A percentile compares a stretch with the other conserved stretches of the same genome.
Conservation (phyloP, 2,797 vertebrate genomes). For the Ctenopoma kingsleyae region DNA sequence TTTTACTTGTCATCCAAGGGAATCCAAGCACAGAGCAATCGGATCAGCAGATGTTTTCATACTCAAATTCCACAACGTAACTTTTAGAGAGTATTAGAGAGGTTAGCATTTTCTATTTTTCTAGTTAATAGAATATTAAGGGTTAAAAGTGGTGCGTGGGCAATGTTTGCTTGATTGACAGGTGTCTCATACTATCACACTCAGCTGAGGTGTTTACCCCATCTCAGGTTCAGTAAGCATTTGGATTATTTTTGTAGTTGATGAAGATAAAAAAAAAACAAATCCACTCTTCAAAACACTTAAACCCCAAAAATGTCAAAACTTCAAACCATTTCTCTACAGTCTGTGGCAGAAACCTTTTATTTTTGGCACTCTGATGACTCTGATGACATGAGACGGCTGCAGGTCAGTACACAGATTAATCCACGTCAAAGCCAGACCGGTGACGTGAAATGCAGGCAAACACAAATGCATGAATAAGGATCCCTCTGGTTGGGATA, state of each 20-base stretch:
- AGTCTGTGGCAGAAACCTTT: background rate
- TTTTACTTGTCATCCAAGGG: constrained; percentile 36
- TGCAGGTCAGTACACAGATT: constrained; percentile 11
- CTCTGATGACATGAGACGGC: constrained; percentile 1
- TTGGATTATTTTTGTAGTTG: constrained; percentile 20
- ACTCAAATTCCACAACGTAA: constrained; percentile 12
- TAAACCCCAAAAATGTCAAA: constrained; percentile 53
- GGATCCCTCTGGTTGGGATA: background rate
- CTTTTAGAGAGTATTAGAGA: too few species aligned
- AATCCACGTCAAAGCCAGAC: background rate
- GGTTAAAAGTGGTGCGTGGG: constrained; percentile 1
- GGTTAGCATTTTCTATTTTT: too few species aligned
- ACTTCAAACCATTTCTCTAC: constrained; percentile 3
- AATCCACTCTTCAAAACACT: constrained; percentile 22
- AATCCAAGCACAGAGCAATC: constrained; percentile 9
- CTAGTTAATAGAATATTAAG: background rate
- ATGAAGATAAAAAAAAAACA: constrained; percentile 4
- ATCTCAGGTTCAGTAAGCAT: background rate
- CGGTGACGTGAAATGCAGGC: background rate
- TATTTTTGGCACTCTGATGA: constrained; percentile 19
- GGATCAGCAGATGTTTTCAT: constrained; percentile 25
- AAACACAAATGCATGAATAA: background rate
- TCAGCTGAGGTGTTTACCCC: constrained; percentile 32
- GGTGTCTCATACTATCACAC: constrained; percentile 40
- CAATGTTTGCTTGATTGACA: constrained; percentile 54